Evolutionary conservation across 2,113 vertebrate species (phyloP), one percentile per base, ranked within the genome.

Genomic region (Dromiciops gliroides): DNA sequence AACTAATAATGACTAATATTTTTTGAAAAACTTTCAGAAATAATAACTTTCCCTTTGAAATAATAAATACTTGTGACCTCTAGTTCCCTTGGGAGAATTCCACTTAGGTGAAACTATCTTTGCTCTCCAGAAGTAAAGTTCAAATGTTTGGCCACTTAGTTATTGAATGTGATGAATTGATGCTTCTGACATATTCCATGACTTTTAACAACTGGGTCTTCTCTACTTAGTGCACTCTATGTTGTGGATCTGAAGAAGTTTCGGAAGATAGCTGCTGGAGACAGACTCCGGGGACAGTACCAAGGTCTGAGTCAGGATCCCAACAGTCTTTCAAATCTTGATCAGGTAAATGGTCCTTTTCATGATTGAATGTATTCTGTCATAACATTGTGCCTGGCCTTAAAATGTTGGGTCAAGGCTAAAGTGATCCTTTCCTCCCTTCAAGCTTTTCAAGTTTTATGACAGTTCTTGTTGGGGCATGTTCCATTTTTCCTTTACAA

Each of bases 241-340:
- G 99, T 99, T 11, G 99, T 99, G 94, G 99, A 99, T 98, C 98
- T 99, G 97, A 99, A 99, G 98, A 99, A 99, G 98, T 99, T 99
- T 98, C 98, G 99, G 93, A 99, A 99, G 98, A 99, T 99, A 51
- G 99, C 99, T 83, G 99, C 99, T 97, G 99, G 99, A 95, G 99
- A 99, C 98, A 98, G 99, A 51, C 99, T 99, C 49, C 96, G 99
- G 95, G 99, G 99, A 51, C 99, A 99, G 49, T 99, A 99, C 96
- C 99, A 99, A 98, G 99, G 99, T 0, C 99, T 99, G 94, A 99
- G 99, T 97, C 99, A 99, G 94, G 99, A 99, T 97, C 99, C 99
- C 51, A 99, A 99, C 98, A 99, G 99, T 92, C 98, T 99, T 60
- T 99, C 99, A 96, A 99, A 99, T 98, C 99, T 99, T 12, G 99